These are phyloP conservation scores for Aurelia sp. DNA, from an alignment of 30 jellyfish, hydroid and myxozoan species.

Conservation along the genomic window DNA sequence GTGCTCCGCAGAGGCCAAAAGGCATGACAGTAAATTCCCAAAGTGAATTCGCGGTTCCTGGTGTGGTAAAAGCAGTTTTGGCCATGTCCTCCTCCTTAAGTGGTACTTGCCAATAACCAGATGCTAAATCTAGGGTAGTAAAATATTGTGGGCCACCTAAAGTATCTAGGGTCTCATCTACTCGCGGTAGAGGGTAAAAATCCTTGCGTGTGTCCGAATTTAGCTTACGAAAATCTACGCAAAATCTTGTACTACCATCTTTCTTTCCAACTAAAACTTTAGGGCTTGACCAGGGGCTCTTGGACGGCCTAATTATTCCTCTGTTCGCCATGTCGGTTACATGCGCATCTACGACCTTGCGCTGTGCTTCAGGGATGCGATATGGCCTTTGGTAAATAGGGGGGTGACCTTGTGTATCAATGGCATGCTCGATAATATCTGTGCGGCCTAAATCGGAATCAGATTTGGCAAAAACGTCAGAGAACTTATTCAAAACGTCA, in stretches of 20 bases:
- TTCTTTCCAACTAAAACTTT: slow-evolving; percentile 60
- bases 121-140: slow-evolving; percentile 55
- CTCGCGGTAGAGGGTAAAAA: slow-evolving; percentile 62
- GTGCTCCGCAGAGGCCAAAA: slow-evolving; percentile 73
- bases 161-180: slow-evolving; percentile 54
- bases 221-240: slow-evolving; percentile 63
- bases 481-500: slow-evolving; percentile 1
- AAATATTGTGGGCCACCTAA: slow-evolving; percentile 49
- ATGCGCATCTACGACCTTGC: slow-evolving; percentile 35
- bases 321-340: slow-evolving; percentile 28
- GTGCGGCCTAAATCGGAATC: slow-evolving; percentile 50
- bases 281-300: slow-evolving; percentile 79
- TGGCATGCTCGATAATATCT: slow-evolving; percentile 8
- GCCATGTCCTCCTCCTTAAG: slow-evolving; percentile 28
- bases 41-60: slow-evolving; percentile 1
- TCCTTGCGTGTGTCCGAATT: slow-evolving; percentile 42
- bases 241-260: slow-evolving; percentile 75
- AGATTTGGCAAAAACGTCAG: slow-evolving; percentile 46
- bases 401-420: slow-evolving; percentile 34
- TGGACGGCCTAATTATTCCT: slow-evolving; percentile 44
- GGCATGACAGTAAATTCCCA: slow-evolving; percentile 70
- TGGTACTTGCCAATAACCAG: slow-evolving; percentile 75
- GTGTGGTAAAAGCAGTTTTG: slow-evolving; percentile 58
- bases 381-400: slow-evolving; percentile 41
- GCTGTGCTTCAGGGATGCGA: slow-evolving; percentile 30